Conservation (phyloP, 2,113 vertebrate species). For the Phaethon lepturus region DNA sequence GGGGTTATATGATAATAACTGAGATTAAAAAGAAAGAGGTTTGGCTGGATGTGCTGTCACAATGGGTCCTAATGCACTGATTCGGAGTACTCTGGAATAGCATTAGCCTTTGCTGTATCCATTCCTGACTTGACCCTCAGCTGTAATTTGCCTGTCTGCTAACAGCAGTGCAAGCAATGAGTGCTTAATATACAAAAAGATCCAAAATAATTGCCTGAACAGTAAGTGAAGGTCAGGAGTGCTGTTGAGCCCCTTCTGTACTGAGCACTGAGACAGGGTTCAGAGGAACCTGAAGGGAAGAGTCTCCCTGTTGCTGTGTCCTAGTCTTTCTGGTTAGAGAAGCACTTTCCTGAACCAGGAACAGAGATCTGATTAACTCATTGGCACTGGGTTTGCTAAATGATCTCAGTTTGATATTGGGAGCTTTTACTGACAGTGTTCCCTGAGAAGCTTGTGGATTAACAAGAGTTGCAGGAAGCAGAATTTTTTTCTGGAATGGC, state of each 20-base stretch:
- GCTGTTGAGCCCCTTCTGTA: not conserved
- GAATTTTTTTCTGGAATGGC: not conserved
- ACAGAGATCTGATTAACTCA: not conserved
- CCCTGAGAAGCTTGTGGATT: not conserved
- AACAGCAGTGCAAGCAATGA: not conserved
- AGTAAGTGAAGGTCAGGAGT: not conserved
- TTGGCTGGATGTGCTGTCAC: not conserved
- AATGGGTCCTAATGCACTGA: not conserved
- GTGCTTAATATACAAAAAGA: not conserved
- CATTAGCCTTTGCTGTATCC: not conserved
- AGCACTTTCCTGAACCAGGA: not conserved
- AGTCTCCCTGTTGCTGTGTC: not conserved
- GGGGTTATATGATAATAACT: not conserved
- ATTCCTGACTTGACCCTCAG: not conserved
- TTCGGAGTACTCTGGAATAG: not conserved
- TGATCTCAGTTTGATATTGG: not conserved
- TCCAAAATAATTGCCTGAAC: not conserved
- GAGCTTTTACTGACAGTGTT: not conserved
- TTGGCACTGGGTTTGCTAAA: not conserved
- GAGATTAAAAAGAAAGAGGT: not conserved
- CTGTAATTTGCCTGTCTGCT: not conserved
- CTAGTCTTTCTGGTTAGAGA: not conserved
- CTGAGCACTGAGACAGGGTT: not conserved
- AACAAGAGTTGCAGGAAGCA: not conserved
- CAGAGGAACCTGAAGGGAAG: not conserved